Conservation (phyloP, 2,797 vertebrate species). For the Notolabrus celidotus region DNA sequence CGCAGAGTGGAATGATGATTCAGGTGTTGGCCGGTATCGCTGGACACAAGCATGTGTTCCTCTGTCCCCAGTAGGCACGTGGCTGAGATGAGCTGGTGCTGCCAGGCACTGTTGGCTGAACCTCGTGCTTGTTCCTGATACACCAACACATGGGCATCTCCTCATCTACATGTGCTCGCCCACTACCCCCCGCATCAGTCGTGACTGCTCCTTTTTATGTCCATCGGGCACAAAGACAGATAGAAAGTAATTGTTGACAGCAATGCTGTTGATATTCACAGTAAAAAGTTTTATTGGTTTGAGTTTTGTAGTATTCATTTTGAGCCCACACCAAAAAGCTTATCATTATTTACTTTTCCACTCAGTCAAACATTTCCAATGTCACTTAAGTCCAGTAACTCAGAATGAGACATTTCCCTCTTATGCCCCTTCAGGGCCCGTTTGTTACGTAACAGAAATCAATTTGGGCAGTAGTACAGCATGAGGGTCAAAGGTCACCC, state of each 20-base stretch:
- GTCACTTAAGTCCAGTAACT: conserved; percentile 27
- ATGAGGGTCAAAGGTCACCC: conserved; percentile 22
- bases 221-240: conserved; percentile 20
- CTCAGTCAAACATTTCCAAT: conserved; percentile 58
- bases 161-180: conserved; percentile 64
- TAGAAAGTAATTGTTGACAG: neutral
- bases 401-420: conserved; percentile 31
- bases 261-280: neutral
- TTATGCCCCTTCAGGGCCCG: neutral
- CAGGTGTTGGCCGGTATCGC: conserved; percentile 30
- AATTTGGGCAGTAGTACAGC: conserved; percentile 9
- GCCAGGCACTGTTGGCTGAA: conserved; percentile 72
- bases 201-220: conserved; percentile 23
- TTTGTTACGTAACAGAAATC: conserved; percentile 42
- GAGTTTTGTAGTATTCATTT: neutral
- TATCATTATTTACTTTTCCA: conserved; percentile 15
- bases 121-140: conserved; percentile 59
- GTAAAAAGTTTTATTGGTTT: conserved; percentile 2
- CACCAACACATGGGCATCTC: conserved; percentile 59
- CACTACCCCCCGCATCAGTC: conserved; percentile 9
- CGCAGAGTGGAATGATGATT: conserved; percentile 10
- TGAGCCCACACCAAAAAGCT: neutral
- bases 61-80: conserved; percentile 64
- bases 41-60: conserved; percentile 50
- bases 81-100: conserved; percentile 67